Base-by-base conservation (phyloP, 2,888 invertebrate genomes). In the Lochmaea crataegi region DNA sequence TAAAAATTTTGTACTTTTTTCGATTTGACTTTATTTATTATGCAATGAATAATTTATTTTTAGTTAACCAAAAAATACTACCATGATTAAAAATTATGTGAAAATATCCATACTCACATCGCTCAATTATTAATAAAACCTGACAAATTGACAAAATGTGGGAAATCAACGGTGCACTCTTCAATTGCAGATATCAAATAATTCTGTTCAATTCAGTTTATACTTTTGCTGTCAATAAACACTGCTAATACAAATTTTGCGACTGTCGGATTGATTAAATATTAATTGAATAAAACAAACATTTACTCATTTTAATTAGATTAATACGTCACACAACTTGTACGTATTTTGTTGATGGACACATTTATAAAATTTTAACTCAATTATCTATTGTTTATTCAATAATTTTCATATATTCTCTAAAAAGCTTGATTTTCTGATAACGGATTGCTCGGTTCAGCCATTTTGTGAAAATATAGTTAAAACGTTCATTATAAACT, bases 201-300 rank as follows among this genome's bases (percentile, higher is more conserved):
- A 32, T n/a, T 60, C 2, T 6, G 14, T 14, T 32, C 7, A 7
- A 60, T 32, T 2, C 16, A 60, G 60, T 12, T 57, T 22, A 22
- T 18, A 60, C 32, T 60, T 60, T 38, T 18, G 9, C 53, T 16
- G 53, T 60, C 60, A 60, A n/a, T n/a, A 26, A 38, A 14, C 38
- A 60, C 3, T 60, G 9, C 14, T 38, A 38, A 60, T 60, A 38
- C 60, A 32, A 60, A 60, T 14, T n/a, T n/a, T 38, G 38, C 32
- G 12, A 38, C 38, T 38, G 60, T n/a, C n/a, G 38, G n/a, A 60
- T 38, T 60, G 32, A 60, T 60, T 60, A 60, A 32, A n/a, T 60
- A 38, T 38, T 38, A 60, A 60, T 60, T 60, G 14, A 60, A 60
- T 60, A n/a, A 32, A 38, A 60, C 16, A 60, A 60, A 60, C n/a